phyloP scores from a whole-genome alignment of 37 sponge, comb jelly and placozoan species.

The Eunapius fragilis region DNA sequence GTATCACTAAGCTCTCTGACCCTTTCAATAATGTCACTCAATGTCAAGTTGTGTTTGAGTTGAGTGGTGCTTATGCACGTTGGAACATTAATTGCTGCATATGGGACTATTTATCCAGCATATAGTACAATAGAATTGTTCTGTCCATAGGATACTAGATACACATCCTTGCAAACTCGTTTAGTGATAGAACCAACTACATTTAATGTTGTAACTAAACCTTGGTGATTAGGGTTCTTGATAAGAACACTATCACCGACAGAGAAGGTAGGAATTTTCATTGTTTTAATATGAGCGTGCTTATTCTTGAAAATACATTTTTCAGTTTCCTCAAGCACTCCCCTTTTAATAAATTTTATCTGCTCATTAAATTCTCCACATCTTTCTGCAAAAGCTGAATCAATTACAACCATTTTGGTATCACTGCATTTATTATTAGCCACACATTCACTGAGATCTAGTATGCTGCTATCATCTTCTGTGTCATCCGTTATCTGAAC shows the following conservation, averaged over 20 bases:
- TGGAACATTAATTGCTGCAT: not conserved
- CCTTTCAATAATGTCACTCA: not conserved
- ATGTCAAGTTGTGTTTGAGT: not conserved
- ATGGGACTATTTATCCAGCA: not conserved
- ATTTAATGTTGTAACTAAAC: constrained; percentile 2
- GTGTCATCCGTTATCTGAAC: not conserved
- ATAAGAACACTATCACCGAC: not conserved
- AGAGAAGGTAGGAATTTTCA: not conserved
- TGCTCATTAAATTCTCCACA: not conserved
- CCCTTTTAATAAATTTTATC: not conserved
- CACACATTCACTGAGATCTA: not conserved
- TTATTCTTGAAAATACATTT: constrained; percentile 1
- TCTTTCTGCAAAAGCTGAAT: not conserved
- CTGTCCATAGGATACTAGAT: not conserved
- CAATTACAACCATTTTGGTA: not conserved
- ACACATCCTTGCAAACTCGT: constrained; percentile 1
- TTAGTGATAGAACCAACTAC: not conserved
- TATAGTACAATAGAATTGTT: not conserved
- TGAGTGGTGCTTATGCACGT: not conserved
- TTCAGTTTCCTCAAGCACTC: not conserved
- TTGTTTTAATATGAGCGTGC: not conserved
- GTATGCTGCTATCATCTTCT: not conserved
- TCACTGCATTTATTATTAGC: not conserved
- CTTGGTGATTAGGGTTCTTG: constrained; percentile 12
- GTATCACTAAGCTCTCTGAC: not conserved